phyloP scores from a whole-genome alignment of 2,113 vertebrate species.

The Machaerirhynchus nigripectus region DNA sequence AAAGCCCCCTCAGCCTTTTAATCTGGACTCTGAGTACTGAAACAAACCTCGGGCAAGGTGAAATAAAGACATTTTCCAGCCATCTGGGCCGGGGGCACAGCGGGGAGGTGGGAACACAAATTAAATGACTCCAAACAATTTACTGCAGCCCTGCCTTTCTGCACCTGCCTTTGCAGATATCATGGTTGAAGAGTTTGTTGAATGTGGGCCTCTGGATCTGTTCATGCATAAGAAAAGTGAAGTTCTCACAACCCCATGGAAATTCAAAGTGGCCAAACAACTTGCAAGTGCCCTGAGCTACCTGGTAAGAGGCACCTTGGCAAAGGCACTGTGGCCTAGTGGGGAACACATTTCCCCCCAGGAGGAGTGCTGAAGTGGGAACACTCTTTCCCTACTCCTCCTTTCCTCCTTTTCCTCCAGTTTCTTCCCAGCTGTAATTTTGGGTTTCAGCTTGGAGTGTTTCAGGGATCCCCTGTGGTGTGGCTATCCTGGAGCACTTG shows the following conservation, averaged over 20 bases:
- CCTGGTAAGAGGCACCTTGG: conserved; percentile 78
- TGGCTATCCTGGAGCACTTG: neutral
- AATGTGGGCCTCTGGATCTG: conserved; percentile 89
- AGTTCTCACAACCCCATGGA: conserved; percentile 88
- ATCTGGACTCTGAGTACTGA: neutral
- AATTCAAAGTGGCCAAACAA: conserved; percentile 97
- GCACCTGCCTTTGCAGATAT: conserved; percentile 77
- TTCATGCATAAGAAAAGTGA: conserved; percentile 88
- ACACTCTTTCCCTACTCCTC: neutral
- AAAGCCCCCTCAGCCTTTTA: neutral
- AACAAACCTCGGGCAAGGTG: neutral
- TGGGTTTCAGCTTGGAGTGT: neutral
- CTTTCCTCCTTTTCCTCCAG: neutral
- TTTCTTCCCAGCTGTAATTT: neutral
- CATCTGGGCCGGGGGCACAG: neutral
- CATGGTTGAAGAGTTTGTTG: conserved; percentile 96
- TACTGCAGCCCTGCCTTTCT: neutral
- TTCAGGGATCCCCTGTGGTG: neutral
- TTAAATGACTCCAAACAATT: fast-evolving
- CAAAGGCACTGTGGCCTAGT: neutral
- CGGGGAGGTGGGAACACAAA: neutral
- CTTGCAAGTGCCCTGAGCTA: conserved; percentile 94
- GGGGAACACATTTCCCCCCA: neutral
- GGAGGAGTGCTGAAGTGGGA: neutral
- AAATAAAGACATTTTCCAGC: neutral